Base-by-base conservation (phyloP, 2,888 invertebrate species). In the Calameuta pallipes region DNA sequence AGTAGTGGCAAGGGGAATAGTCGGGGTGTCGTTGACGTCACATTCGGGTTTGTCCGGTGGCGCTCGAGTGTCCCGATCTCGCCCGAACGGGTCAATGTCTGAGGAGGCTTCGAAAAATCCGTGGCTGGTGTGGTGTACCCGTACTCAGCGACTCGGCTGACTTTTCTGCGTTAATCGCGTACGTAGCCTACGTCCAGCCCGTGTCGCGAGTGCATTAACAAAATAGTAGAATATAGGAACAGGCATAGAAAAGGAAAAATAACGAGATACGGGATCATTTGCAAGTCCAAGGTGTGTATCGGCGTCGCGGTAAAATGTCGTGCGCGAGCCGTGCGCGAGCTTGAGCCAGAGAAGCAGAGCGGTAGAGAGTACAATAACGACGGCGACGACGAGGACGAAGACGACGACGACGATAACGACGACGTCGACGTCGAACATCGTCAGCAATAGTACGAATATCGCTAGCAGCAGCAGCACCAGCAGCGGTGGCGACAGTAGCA, bases 81-180 rank as follows among this genome's bases (percentile, higher is more conserved):
- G 90, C 90, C 94, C 95, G 95, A 95, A 94, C 92, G 92, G 93
- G 93, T 93, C 93, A 94, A 94, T 93, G 94, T 94, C 94, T 94
- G 94, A 94, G 86, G 84, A 93, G 91, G 93, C 92, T 92, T 92
- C 93, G 92, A 92, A 92, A 92, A 93, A 92, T 93, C 92, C 92
- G 92, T 93, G 92, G 92, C 92, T 92, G 92, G 92, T 92, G 92
- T 92, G 91, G 92, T 88, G 87, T 92, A 92, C 91, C 91, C 91
- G 90, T 93, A 83, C 82, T 83, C 73, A 30, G 36, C 71, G 71
- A 71, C 33, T 31, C 71, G 71, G 33, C 71, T 71, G 71, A 71
- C 71, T 71, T 71, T 71, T 71, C 34, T 34, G 71, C 71, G 71
- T 71, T 23, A 23, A 71, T 11, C 71, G 71, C 23, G 31, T 34